Conservation (phyloP, 2,113 vertebrate species). For the Gobius niger region DNA sequence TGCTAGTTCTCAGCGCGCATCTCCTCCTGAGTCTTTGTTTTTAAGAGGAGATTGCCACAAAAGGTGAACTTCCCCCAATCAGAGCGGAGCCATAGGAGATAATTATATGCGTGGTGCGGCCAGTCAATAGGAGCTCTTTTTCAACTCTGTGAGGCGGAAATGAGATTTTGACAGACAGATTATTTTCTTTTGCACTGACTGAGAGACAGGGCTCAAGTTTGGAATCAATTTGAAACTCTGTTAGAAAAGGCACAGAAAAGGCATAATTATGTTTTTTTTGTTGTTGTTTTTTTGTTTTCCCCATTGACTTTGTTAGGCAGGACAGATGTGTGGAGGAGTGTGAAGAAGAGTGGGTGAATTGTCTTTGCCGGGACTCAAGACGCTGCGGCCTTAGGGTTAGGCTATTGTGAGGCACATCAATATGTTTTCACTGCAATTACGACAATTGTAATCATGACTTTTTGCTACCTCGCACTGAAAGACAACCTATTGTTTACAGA, state of each 20-base stretch:
- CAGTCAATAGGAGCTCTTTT: constrained; percentile 39
- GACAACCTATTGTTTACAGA: no score
- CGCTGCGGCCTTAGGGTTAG: no score
- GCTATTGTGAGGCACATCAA: no score
- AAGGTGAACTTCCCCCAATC: constrained; percentile 37
- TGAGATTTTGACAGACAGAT: constrained; percentile 6
- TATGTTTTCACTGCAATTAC: no score
- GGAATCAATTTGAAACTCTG: not conserved
- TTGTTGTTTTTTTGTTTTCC: no score
- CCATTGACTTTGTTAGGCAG: no score
- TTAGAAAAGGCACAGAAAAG: not conserved
- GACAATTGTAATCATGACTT: no score
- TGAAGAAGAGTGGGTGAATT: no score
- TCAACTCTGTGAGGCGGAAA: constrained; percentile 23
- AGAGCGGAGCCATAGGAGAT: constrained; percentile 42
- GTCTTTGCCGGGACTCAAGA: no score
- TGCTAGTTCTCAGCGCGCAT: not conserved
- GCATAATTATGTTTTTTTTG: no score
- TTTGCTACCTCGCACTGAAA: no score
- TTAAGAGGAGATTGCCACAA: constrained; percentile 38
- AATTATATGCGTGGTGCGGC: constrained; percentile 49
- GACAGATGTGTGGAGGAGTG: no score
- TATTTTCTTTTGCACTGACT: not conserved
- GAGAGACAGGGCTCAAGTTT: not conserved
- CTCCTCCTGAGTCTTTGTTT: constrained; percentile 23